Percentiles rank a stretch among this genome's conserved stretches.
Conservation (phyloP, 2,888 invertebrate genomes). For the Heliconius cydno region DNA sequence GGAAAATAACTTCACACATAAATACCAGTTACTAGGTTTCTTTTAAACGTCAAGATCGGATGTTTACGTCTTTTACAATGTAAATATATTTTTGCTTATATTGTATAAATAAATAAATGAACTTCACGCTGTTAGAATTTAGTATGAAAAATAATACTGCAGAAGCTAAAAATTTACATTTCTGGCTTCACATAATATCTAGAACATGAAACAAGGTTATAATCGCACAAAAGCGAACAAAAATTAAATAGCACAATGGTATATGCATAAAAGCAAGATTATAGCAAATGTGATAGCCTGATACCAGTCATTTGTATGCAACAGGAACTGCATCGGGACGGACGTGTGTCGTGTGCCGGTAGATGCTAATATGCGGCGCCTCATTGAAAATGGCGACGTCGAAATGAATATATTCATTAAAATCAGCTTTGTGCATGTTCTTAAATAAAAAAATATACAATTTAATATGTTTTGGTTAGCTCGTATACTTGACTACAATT, state of each 20-base stretch:
- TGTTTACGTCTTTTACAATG: slow-evolving; percentile 22
- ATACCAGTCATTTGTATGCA: slow-evolving; percentile 62
- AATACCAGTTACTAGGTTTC: slow-evolving; percentile 39
- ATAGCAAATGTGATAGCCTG: slow-evolving; percentile 39
- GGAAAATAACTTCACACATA: slow-evolving; percentile 39
- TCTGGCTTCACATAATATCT: slow-evolving; percentile 15
- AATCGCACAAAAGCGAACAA: not conserved
- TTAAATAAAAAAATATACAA: not conserved
- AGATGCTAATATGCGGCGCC: slow-evolving; percentile 61
- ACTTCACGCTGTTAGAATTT: not conserved
- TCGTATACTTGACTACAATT: too few species aligned
- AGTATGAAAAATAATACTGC: not conserved
- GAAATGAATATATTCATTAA: slow-evolving; percentile 47
- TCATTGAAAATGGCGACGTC: slow-evolving; percentile 63
- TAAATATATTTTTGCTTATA: not conserved
- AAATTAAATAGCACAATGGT: slow-evolving; percentile 13
- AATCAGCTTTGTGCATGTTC: not conserved
- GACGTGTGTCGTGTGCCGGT: slow-evolving; percentile 80
- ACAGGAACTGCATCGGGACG: slow-evolving; percentile 58
- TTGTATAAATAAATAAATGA: not conserved
- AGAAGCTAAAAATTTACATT: not conserved
- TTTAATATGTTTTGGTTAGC: not conserved
- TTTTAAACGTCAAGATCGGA: slow-evolving; percentile 37
- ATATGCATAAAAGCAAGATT: slow-evolving; percentile 29
- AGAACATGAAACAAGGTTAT: slow-evolving; percentile 1